Evolutionary conservation across 2,797 vertebrate genomes (phyloP).

Genomic region (Dryobates pubescens): DNA sequence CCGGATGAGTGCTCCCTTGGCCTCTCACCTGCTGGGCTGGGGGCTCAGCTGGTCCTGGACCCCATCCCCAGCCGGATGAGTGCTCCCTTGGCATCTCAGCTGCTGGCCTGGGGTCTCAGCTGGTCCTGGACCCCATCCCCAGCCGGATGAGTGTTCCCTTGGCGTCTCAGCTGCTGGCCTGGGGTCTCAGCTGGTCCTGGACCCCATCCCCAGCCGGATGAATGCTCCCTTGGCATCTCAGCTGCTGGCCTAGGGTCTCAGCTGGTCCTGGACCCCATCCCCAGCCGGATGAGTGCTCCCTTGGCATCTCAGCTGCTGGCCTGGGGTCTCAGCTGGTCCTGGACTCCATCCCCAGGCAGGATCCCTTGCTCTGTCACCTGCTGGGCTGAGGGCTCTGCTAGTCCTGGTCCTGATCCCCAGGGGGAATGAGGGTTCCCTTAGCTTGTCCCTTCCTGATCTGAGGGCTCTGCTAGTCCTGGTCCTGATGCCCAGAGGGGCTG

Average conservation of each 20-base stretch:
- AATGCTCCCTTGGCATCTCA: neutral
- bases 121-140: no score
- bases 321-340: neutral
- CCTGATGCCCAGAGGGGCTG: neutral
- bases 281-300: neutral
- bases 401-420: neutral
- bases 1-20: fast-evolving
- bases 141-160: neutral
- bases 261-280: neutral
- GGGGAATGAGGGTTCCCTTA: neutral
- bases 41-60: neutral
- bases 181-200: neutral
- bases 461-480: neutral
- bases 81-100: no score
- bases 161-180: neutral
- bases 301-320: neutral
- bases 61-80: neutral
- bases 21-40: neutral
- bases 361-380: neutral
- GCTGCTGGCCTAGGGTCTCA: neutral
- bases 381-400: neutral
- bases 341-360: neutral
- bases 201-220: no score
- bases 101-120: no score
- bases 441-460: no score